These are phyloP conservation scores for Columba guinea DNA, from an alignment of 2,797 vertebrate species.

Conservation along the genomic window DNA sequence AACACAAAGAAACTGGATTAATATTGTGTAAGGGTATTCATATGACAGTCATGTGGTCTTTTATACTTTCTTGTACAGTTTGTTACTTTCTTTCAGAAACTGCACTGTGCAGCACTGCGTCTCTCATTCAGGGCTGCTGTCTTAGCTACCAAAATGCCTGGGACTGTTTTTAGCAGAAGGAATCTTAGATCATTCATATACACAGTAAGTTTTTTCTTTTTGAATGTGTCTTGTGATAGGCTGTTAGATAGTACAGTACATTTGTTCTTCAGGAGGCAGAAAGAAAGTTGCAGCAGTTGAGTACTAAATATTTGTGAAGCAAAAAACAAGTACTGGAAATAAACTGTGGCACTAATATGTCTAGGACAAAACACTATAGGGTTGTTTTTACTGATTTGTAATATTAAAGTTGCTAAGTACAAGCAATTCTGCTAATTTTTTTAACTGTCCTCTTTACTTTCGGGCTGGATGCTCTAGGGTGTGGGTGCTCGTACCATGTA, in stretches of 20 bases:
- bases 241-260: not conserved
- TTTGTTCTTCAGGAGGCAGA: not conserved
- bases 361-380: not conserved
- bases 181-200: slow-evolving; percentile 21
- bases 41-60: slow-evolving; percentile 65
- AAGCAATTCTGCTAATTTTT: not conserved
- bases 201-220: slow-evolving; percentile 49
- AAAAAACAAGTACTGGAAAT: not conserved
- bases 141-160: slow-evolving; percentile 28
- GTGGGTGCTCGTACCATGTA: not conserved
- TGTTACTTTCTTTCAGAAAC: slow-evolving; percentile 15
- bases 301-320: not conserved
- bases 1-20: slow-evolving; percentile 40
- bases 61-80: not conserved
- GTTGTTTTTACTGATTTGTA: not conserved
- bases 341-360: not conserved
- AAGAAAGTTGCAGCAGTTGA: not conserved
- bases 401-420: not conserved
- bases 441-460: not conserved
- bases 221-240: not conserved
- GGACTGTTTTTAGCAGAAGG: slow-evolving; percentile 24
- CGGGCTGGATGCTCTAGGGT: not conserved
- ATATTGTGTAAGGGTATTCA: slow-evolving; percentile 49
- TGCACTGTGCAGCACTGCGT: not conserved
- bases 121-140: not conserved